Conservation (phyloP, 2,113 vertebrate species). For the Ochotona princeps region DNA sequence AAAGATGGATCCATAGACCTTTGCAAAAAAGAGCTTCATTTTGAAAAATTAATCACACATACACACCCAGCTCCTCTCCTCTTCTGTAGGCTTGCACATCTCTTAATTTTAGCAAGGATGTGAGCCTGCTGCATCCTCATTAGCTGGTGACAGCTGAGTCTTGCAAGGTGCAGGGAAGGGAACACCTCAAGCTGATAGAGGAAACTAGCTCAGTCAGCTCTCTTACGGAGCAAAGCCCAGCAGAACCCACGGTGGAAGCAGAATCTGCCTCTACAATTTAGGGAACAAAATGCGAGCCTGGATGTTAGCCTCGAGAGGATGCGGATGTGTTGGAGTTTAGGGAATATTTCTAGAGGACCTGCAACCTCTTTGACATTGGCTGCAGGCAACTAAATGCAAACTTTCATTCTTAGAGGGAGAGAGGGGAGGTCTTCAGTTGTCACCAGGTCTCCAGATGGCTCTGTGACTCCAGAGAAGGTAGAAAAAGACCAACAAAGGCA, state of each 20-base stretch:
- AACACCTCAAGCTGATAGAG: neutral
- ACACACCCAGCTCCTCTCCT: neutral
- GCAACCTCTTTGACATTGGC: neutral
- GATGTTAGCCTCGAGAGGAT: neutral
- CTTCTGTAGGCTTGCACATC: neutral
- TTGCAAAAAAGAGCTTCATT: conserved; percentile 6
- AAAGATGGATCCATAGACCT: conserved; percentile 2
- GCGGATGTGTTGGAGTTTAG: neutral
- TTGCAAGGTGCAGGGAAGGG: neutral
- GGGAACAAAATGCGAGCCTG: neutral
- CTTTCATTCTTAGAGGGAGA: too few species aligned
- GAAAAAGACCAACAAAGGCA: neutral
- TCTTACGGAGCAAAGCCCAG: neutral
- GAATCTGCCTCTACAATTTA: neutral
- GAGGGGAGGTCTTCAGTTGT: neutral
- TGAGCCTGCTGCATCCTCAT: neutral
- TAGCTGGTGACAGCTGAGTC: neutral
- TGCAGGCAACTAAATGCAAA: neutral
- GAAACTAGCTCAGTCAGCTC: neutral
- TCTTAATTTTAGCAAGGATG: neutral
- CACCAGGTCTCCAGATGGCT: neutral
- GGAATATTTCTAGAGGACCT: neutral
- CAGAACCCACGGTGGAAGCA: neutral
- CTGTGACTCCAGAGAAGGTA: neutral
- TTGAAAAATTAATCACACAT: conserved; percentile 5